Conservation (phyloP, 2,888 invertebrate species). For the Dolichopus griseipennis region DNA sequence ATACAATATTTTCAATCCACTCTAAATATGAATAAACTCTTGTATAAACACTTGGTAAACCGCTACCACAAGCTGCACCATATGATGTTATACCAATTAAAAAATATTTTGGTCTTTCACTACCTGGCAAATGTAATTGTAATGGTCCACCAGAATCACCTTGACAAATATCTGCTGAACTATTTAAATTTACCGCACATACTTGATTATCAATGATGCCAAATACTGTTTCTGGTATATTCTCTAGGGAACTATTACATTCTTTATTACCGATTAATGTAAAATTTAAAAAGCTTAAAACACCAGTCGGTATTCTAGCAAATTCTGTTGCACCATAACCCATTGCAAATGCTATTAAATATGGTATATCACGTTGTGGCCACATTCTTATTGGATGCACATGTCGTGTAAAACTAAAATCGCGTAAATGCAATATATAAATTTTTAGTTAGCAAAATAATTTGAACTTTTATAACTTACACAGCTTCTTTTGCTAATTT, state of each 20-base stretch:
- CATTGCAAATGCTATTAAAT: slow-evolving; percentile 47
- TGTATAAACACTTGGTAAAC: slow-evolving; percentile 37
- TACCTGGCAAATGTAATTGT: slow-evolving; percentile 33
- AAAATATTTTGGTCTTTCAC: slow-evolving; percentile 28
- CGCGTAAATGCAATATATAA: not conserved
- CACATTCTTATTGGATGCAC: slow-evolving; percentile 53
- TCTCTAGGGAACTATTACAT: slow-evolving; percentile 31
- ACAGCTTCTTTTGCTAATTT: slow-evolving; percentile 24
- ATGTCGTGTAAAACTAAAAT: slow-evolving; percentile 31
- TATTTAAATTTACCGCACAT: slow-evolving; percentile 34
- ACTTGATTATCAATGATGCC: slow-evolving; percentile 37
- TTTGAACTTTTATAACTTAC: too few species aligned
- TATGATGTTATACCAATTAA: slow-evolving; percentile 40
- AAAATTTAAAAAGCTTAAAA: slow-evolving; percentile 34
- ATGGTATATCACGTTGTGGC: slow-evolving; percentile 35
- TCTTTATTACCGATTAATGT: slow-evolving; percentile 33
- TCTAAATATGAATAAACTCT: slow-evolving; percentile 34
- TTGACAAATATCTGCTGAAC: slow-evolving; percentile 38
- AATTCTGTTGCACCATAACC: slow-evolving; percentile 53
- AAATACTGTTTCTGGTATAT: slow-evolving; percentile 26
- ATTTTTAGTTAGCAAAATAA: not conserved
- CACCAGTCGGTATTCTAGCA: slow-evolving; percentile 34
- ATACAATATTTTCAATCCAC: slow-evolving; percentile 37
- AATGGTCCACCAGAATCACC: slow-evolving; percentile 41
- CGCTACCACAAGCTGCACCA: slow-evolving; percentile 35